Conservation (phyloP, 2,113 vertebrate genomes). For the Aplodontia rufa region DNA sequence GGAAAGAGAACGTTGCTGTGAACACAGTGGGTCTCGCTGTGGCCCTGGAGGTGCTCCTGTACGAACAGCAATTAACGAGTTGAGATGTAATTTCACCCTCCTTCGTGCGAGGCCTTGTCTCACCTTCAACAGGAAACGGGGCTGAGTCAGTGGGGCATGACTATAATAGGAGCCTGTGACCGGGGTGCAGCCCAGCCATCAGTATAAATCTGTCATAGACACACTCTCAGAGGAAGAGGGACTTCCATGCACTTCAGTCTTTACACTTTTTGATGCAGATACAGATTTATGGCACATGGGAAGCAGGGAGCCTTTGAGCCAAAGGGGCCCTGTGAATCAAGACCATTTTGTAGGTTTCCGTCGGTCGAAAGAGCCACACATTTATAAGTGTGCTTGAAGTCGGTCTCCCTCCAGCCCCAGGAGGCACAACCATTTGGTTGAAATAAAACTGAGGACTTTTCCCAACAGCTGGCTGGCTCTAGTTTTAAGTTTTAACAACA, state of each 20-base stretch:
- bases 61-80: slow-evolving; percentile 84
- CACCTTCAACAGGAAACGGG: slow-evolving; percentile 87
- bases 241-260: slow-evolving; percentile 79
- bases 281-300: slow-evolving; percentile 80
- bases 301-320: slow-evolving; percentile 78
- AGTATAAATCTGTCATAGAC: slow-evolving; percentile 87
- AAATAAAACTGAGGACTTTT: slow-evolving; percentile 72
- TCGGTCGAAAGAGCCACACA: slow-evolving; percentile 19
- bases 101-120: slow-evolving; percentile 82
- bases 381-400: slow-evolving; percentile 65
- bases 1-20: slow-evolving; percentile 34
- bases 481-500: slow-evolving; percentile 67
- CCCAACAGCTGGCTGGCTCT: slow-evolving; percentile 67
- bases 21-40: slow-evolving; percentile 74
- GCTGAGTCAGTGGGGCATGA: slow-evolving; percentile 81
- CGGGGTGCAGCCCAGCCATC: slow-evolving; percentile 79
- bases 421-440: slow-evolving; percentile 61
- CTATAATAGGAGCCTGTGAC: slow-evolving; percentile 85
- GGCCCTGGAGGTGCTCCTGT: slow-evolving; percentile 79
- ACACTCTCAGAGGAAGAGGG: slow-evolving; percentile 83
- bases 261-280: slow-evolving; percentile 79
- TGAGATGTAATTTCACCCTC: slow-evolving; percentile 86
- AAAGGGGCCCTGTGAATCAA: slow-evolving; percentile 33
- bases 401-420: slow-evolving; percentile 55
- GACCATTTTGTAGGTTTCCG: slow-evolving; percentile 16